Evolutionary conservation across 2,888 invertebrate genomes (phyloP).

Genomic region (Leptopilina syphax): DNA sequence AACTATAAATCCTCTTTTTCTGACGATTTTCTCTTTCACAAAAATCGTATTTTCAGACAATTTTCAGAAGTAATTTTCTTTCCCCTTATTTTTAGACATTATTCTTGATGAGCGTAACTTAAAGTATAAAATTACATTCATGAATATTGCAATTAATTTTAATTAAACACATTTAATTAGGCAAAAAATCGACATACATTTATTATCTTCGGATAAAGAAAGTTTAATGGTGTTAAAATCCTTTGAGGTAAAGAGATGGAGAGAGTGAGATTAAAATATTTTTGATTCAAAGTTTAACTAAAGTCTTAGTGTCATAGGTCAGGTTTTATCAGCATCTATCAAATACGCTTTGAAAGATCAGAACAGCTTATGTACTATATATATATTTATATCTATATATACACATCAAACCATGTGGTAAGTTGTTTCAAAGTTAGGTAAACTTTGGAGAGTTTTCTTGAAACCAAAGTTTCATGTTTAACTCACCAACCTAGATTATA

Average conservation of each 20-base stretch:
- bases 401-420: slow-evolving; percentile 8
- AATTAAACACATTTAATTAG: no score
- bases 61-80: no score
- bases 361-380: not conserved
- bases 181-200: no score
- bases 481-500: not conserved
- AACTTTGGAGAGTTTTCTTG: slow-evolving; percentile 2
- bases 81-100: no score
- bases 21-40: no score
- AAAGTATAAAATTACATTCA: no score
- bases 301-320: slow-evolving; percentile 15
- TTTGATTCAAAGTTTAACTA: slow-evolving; percentile 4
- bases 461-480: slow-evolving; percentile 21
- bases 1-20: no score
- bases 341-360: slow-evolving; percentile 32
- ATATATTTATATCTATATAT: no score
- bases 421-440: slow-evolving; percentile 11
- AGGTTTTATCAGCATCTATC: slow-evolving; percentile 26
- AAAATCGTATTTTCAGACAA: no score
- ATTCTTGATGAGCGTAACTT: no score
- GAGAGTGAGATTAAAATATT: not conserved
- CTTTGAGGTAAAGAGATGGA: not conserved
- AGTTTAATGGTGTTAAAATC: not conserved
- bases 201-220: not conserved
- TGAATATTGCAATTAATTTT: no score